phyloP scores from a whole-genome alignment of 2,113 vertebrate species.

The Holacanthus passer region DNA sequence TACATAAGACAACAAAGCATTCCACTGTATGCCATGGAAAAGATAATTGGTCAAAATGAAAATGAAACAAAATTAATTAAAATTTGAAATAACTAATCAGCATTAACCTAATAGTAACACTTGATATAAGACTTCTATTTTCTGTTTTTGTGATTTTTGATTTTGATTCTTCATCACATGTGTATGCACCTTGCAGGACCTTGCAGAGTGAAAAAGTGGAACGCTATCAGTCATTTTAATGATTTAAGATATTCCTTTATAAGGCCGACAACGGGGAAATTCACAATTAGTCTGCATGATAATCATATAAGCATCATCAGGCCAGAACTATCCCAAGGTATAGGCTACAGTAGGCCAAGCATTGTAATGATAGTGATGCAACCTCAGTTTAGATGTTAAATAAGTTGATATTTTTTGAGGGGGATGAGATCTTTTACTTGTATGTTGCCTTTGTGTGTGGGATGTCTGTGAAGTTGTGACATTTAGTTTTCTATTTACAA shows the following conservation, averaged over 20 bases:
- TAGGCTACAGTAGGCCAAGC: background rate
- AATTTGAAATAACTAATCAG: background rate
- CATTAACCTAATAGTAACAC: background rate
- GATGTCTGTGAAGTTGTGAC: background rate
- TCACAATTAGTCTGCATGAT: background rate
- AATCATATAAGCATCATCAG: background rate
- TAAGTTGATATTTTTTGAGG: background rate
- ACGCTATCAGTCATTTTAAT: background rate
- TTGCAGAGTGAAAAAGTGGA: background rate
- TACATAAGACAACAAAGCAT: slow-evolving; percentile 51
- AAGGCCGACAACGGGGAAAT: too few species aligned
- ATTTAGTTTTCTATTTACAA: background rate
- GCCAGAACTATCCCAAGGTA: background rate
- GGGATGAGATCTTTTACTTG: background rate
- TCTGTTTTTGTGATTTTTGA: background rate
- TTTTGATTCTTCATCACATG: background rate
- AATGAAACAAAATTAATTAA: background rate
- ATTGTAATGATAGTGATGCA: background rate
- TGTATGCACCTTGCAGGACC: background rate
- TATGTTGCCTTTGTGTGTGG: background rate
- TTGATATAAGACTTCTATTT: background rate
- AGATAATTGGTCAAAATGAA: background rate
- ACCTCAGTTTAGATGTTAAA: background rate
- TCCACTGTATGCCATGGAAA: slow-evolving; percentile 21
- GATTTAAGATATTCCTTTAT: too few species aligned